phyloP scores from a whole-genome alignment of 2,113 vertebrate genomes.

The Catharus bicknelli region DNA sequence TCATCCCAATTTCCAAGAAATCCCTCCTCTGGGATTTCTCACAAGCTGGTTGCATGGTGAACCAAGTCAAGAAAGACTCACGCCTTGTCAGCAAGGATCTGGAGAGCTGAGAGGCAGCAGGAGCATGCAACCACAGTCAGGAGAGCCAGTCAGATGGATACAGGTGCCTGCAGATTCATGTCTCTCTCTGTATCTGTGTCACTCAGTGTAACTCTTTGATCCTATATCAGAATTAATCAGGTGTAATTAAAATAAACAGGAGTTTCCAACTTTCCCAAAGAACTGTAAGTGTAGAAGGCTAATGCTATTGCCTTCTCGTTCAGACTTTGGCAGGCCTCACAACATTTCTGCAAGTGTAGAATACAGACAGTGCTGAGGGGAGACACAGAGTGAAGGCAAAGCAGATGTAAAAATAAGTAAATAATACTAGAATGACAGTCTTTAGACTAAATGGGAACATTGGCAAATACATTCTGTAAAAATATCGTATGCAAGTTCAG shows the following conservation, averaged over 20 bases:
- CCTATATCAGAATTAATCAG: not conserved
- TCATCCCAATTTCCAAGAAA: not conserved
- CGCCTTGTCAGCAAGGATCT: not conserved
- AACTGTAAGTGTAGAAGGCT: not conserved
- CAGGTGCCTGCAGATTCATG: not conserved
- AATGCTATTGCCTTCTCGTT: not conserved
- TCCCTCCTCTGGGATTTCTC: not conserved
- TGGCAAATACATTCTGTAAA: not conserved
- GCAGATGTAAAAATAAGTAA: not conserved
- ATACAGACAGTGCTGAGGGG: not conserved
- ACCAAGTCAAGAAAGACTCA: not conserved
- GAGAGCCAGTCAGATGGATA: not conserved
- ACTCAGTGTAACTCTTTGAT: not conserved
- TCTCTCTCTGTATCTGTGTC: not conserved
- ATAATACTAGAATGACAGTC: not conserved
- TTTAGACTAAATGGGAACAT: not conserved
- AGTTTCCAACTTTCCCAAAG: not conserved
- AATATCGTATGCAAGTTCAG: not conserved
- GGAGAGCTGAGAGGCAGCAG: not conserved
- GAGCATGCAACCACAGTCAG: not conserved
- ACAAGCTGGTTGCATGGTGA: not conserved
- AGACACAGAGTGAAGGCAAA: not conserved
- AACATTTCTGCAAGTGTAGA: not conserved
- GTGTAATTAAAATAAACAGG: not conserved
- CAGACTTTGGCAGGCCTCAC: not conserved